Evolutionary conservation across 2,888 invertebrate species (phyloP).

Genomic region (Euzophera pinguis): DNA sequence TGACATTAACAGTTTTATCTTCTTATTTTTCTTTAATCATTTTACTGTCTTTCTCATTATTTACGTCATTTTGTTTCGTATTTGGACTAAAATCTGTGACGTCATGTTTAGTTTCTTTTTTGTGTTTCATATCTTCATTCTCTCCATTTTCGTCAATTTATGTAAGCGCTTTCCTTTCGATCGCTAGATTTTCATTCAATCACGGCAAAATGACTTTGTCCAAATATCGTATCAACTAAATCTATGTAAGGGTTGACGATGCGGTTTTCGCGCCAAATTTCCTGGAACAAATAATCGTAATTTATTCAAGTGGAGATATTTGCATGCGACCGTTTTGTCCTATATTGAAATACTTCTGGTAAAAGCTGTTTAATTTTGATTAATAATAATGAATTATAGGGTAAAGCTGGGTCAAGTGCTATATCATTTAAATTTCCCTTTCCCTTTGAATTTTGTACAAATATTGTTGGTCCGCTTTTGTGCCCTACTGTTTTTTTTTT

Average conservation of each 20-base stretch:
- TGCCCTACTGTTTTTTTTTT: no score
- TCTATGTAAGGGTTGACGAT: constrained; percentile 19
- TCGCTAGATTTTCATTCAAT: neutral
- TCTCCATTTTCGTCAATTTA: neutral
- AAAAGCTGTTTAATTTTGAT: no score
- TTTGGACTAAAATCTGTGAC: neutral
- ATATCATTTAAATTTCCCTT: no score
- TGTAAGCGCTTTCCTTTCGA: neutral
- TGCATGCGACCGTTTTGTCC: constrained; percentile 34
- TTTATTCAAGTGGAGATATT: constrained; percentile 34
- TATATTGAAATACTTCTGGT: neutral
- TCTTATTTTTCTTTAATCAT: neutral
- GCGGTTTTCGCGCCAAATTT: constrained; percentile 28
- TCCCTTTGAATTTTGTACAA: no score
- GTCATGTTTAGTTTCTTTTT: neutral
- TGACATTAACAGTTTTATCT: neutral
- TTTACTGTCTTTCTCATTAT: neutral
- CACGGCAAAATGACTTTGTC: neutral
- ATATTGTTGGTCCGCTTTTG: no score
- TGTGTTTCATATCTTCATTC: neutral
- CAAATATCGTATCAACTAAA: neutral
- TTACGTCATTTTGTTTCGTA: neutral
- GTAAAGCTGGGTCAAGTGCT: no score
- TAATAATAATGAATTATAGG: no score
- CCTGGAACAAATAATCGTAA: constrained; percentile 41